These are phyloP conservation scores for Eumaeus atala DNA, from an alignment of 1,140 invertebrate genomes.

Conservation along the genomic window DNA sequence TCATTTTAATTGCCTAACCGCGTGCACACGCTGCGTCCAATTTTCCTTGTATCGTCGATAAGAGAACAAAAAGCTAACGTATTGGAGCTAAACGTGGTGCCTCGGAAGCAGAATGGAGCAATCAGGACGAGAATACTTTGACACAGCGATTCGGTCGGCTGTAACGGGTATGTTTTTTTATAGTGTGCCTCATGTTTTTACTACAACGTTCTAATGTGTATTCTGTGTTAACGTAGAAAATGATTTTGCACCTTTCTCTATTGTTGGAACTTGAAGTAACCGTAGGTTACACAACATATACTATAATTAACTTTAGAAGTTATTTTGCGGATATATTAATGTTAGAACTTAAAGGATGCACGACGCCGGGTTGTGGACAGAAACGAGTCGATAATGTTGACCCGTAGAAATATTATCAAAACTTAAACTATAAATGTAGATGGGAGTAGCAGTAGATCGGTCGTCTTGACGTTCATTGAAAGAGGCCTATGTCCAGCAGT, in stretches of 20 bases:
- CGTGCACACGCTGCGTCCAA: slow-evolving; percentile 29
- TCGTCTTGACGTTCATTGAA: no score
- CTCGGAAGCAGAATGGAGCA: slow-evolving; percentile 63
- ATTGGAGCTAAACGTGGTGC: slow-evolving; percentile 38
- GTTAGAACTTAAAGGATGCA: no score
- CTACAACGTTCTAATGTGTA: slow-evolving; percentile 19
- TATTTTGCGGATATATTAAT: no score
- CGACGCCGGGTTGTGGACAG: neutral
- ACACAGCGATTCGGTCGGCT: slow-evolving; percentile 64
- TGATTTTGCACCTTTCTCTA: neutral
- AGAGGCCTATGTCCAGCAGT: no score
- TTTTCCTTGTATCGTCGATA: slow-evolving; percentile 47
- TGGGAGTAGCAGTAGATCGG: no score
- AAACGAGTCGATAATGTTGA: neutral
- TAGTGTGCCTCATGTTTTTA: slow-evolving; percentile 41
- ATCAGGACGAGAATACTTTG: slow-evolving; percentile 68
- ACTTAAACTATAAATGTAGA: no score
- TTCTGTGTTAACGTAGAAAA: slow-evolving; percentile 15
- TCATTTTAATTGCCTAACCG: slow-evolving; percentile 33
- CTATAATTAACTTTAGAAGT: no score
- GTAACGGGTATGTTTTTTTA: slow-evolving; percentile 63
- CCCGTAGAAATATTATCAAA: no score
- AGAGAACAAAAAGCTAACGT: slow-evolving; percentile 48
- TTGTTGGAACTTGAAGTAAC: no score
- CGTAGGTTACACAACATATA: no score